Evolutionary conservation across 2,113 vertebrate genomes (phyloP), one percentile per base, ranked within the genome.

Genomic region (Scophthalmus maximus): DNA sequence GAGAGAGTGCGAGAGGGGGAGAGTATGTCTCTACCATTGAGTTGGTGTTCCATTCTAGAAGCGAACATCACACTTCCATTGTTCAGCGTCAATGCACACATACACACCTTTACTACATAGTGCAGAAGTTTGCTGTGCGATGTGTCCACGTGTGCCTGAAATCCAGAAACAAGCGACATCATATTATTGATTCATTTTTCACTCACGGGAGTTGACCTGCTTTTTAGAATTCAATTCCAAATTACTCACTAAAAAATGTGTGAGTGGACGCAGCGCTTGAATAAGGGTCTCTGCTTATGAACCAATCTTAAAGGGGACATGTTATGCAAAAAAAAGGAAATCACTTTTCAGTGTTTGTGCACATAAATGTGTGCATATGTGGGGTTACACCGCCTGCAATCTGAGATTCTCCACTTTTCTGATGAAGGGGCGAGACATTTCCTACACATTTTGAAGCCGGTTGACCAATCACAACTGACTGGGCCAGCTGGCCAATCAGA

Each of bases 51-150:
- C 22, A n/a, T 26, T 25, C 22, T 50, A 6, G 40, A 68, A n/a
- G 7, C 9, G 2, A 49, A 57, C 50, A 69, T 53, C 74, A 26
- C n/a, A 50, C 30, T 46, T 23, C 18, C 22, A 22, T 27, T 56
- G 55, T 67, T 22, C 18, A 60, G 36, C 2, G 6, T n/a, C 50
- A 4, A 14, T 20, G 26, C 30, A 36, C 22, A 68, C 17, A 58
- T 4, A 34, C 12, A 34, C 34, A 51, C 9, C 15, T 14, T 49
- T 18, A 40, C 29, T 17, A 68, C 2, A 40, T 1, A 34, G 8
- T 26, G 50, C 22, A 15, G 20, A 3, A 47, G 1, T 17, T 34
- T 36, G 9, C 46, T 29, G 27, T 11, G 18, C 36, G 52, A 59
- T 65, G 36, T 51, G 8, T 42, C 20, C 0, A 9, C 20, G 22